Conservation (phyloP, 92 coral and sea anemone genomes). For the Epizoanthus scotinus region DNA sequence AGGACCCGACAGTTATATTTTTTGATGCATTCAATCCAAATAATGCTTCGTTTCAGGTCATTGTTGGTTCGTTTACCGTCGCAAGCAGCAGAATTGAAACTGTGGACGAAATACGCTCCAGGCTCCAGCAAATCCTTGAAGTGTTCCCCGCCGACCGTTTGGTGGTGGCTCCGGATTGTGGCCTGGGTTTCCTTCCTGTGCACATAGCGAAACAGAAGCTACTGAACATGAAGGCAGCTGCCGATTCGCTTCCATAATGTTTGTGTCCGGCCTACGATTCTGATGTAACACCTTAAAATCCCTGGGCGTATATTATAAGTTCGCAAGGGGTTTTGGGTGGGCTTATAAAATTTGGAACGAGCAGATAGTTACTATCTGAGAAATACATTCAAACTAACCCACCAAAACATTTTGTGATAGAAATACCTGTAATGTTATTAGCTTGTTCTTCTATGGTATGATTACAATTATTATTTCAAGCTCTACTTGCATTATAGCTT, state of each 20-base stretch:
- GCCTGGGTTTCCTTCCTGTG: constrained; percentile 49
- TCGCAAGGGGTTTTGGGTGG: too few species aligned
- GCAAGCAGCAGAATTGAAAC: constrained; percentile 57
- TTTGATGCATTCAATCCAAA: not conserved
- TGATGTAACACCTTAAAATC: too few species aligned
- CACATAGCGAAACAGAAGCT: constrained; percentile 47
- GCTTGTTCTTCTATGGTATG: too few species aligned
- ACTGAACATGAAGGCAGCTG: constrained; percentile 41
- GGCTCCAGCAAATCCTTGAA: constrained; percentile 38
- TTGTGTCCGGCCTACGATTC: not conserved
- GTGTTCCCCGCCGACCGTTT: constrained; percentile 47
- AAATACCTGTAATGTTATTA: too few species aligned
- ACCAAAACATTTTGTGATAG: too few species aligned
- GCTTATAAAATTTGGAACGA: too few species aligned
- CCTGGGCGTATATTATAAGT: too few species aligned
- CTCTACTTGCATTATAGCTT: too few species aligned
- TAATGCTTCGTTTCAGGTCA: constrained; percentile 24
- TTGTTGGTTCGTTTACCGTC: constrained; percentile 25
- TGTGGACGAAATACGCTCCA: constrained; percentile 45
- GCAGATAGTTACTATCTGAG: too few species aligned
- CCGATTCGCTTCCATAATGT: constrained; percentile 25
- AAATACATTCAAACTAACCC: too few species aligned
- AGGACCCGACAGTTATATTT: too few species aligned
- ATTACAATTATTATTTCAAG: too few species aligned
- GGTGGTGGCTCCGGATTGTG: constrained; percentile 53